Evolutionary conservation across 2,888 invertebrate species (phyloP), one percentile per base, ranked within the genome.

Genomic region (Latrodectus hesperus): DNA sequence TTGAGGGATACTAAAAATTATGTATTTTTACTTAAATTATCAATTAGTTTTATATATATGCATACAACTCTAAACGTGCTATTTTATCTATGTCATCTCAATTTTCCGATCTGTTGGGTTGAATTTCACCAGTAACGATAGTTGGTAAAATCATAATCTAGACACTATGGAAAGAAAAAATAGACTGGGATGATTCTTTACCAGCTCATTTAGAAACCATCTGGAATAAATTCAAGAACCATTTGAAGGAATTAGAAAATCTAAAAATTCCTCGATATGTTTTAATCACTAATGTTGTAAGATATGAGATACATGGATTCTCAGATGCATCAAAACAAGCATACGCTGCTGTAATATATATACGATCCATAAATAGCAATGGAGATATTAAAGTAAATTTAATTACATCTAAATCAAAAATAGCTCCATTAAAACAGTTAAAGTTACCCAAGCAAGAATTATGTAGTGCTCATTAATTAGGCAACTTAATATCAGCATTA

Each of bases 381-480:
- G 22, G 22, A 22, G 22, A 22, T 1, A 22, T 22, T 22, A 22
- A 22, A 22, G 22, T 22, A 22, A 22, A 14, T 10, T 12, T 55
- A 55, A 2, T 55, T 55, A 55, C 55, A 1, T 55, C 55, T 12
- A 55, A 55, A 1, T 55, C 10, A 55, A 55, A 14, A 14, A 14
- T 67, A 67, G 10, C 67, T 67, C 67, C 67, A 67, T 67, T 67
- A 17, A 67, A 67, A 67, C 9, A 67, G 16, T 67, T 67, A 67
- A 67, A 9, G 22, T 67, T 67, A 67, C 67, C 67, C 17, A 67
- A n/a, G n/a, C 2, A 2, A 17, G 67, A 67, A 4, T n/a, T 67
- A 67, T 67, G 67, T n/a, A 4, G 67, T n/a, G 67, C 67, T 67
- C 67, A 67, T 67, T 1, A 11, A n/a, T 67, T 67, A 67, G 67